Base-by-base conservation (phyloP, 2,888 invertebrate genomes). In the Molorchus minor region DNA sequence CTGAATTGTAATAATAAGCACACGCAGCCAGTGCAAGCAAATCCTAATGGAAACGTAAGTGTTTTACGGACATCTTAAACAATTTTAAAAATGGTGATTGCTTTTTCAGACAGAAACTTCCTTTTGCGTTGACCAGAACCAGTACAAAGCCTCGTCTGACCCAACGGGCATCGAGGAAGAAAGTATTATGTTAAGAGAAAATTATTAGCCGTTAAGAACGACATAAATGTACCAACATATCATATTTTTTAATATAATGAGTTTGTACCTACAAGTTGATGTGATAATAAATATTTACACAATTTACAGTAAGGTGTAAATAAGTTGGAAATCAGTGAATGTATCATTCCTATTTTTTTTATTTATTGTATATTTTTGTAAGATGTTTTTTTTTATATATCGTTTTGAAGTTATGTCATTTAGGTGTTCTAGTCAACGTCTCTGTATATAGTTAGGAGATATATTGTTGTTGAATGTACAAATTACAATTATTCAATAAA, bases 161-260 rank as follows among this genome's bases (percentile, higher is more conserved):
- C 67, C 64, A 25, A 62, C 64, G 38, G 61, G 67, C 17, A 65
- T 70, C 10, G 73, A 75, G 35, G 77, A 77, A 68, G 74, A 73
- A 69, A 71, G 71, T 3, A 67, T 63, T 36, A 74, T 74, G 70
- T 58, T 74, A 30, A 25, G 51, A 17, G 49, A 21, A 20, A 51
- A 38, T n/a, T 63, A 51, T 43, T 63, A 33, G 59, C 20, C n/a
- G 15, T 10, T 15, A 8, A 15, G 29, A 21, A 16, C 38, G 16
- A 49, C 29, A 12, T 45, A 20, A 2, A 30, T 49, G 49, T 21
- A 49, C 41, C 13, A 30, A 52, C 52, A 52, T 57, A 45, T 36
- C 44, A 49, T 57, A 45, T 51, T 46, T 45, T 57, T 47, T 33
- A 41, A 54, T 21, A 36, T 25, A 5, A 29, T 55, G 15, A 35